Percentiles rank a stretch among this genome's conserved stretches.
These are phyloP conservation scores for Parus major DNA, from an alignment of 2,113 vertebrate species.

Conservation along the genomic window DNA sequence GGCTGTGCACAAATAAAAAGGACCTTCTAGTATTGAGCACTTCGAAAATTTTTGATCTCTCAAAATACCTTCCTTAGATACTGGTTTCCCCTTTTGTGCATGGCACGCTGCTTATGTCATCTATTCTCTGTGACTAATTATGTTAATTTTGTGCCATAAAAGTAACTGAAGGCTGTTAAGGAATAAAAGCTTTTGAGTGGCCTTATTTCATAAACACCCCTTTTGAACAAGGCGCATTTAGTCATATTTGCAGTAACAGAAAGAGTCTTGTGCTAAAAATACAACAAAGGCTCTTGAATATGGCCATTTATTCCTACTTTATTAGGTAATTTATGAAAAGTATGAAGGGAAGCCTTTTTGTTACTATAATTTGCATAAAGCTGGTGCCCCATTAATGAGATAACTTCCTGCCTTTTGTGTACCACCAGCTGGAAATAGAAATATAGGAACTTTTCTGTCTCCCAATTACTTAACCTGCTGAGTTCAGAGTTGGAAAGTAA, in stretches of 20 bases:
- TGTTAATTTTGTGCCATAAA: slow-evolving; percentile 91
- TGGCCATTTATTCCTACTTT: slow-evolving; percentile 87
- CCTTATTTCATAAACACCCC: slow-evolving; percentile 87
- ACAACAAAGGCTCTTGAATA: slow-evolving; percentile 86
- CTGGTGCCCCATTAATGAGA: slow-evolving; percentile 86
- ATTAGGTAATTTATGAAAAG: slow-evolving; percentile 88
- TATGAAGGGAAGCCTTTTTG: slow-evolving; percentile 87
- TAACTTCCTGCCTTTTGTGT: slow-evolving; percentile 89
- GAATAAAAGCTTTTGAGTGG: slow-evolving; percentile 84
- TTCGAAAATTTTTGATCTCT: slow-evolving; percentile 97
- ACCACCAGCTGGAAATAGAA: slow-evolving; percentile 86
- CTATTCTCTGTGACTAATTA: slow-evolving; percentile 89
- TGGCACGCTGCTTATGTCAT: slow-evolving; percentile 82
- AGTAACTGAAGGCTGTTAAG: slow-evolving; percentile 85
- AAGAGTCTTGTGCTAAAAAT: slow-evolving; percentile 88
- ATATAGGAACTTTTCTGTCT: slow-evolving; percentile 84
- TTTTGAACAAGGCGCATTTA: slow-evolving; percentile 84
- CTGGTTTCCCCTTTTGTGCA: slow-evolving; percentile 80
- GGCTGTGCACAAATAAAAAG: slow-evolving; percentile 98
- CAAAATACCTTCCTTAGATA: slow-evolving; percentile 93
- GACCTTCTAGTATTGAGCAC: slow-evolving; percentile 93
- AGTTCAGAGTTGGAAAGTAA: slow-evolving; percentile 84
- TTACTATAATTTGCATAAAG: slow-evolving; percentile 88
- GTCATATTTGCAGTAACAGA: slow-evolving; percentile 89
- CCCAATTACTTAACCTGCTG: slow-evolving; percentile 88